Evolutionary conservation across 1,140 invertebrate species (phyloP).

Genomic region (Onthophagus taurus): DNA sequence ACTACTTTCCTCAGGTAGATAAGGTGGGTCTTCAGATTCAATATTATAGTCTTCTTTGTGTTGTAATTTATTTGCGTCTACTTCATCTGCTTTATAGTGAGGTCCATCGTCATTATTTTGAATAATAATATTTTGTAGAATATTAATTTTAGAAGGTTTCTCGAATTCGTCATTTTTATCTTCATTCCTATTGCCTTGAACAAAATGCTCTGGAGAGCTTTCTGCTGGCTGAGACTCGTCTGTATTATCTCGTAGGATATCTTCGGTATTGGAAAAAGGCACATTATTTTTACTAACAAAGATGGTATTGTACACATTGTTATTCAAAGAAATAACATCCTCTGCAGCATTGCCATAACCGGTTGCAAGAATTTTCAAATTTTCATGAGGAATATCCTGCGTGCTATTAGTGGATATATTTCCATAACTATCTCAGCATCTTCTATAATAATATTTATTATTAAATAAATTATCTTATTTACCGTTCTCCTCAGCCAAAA

Average conservation of each 20-base stretch:
- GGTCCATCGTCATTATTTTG: conserved; percentile 12
- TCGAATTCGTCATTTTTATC: conserved; percentile 11
- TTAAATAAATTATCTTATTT: conserved; percentile 12
- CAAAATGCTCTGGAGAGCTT: conserved; percentile 11
- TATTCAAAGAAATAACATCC: conserved; percentile 16
- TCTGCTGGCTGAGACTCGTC: conserved; percentile 13
- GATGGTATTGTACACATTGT: conserved; percentile 9
- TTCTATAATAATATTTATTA: conserved; percentile 14
- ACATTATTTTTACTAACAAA: conserved; percentile 13
- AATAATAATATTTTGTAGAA: conserved; percentile 15
- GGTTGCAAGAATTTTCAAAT: conserved; percentile 12
- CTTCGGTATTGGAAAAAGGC: conserved; percentile 7
- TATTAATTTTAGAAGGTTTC: conserved; percentile 13
- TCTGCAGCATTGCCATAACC: conserved; percentile 10
- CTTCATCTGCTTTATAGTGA: conserved; percentile 13
- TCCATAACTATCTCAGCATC: conserved; percentile 8
- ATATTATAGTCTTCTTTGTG: conserved; percentile 11
- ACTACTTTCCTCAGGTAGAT: conserved; percentile 13
- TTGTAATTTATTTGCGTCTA: conserved; percentile 9
- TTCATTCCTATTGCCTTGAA: conserved; percentile 13
- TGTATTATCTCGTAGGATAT: conserved; percentile 9
- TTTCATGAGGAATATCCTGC: conserved; percentile 3
- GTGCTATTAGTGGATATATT: conserved; percentile 12
- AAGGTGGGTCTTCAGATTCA: conserved; percentile 11
- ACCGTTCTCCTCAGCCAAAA: conserved; percentile 12